Percentiles rank a stretch among this genome's conserved stretches.
Conservation (phyloP, 1,140 invertebrate genomes). For the Temnothorax longispinosus region DNA sequence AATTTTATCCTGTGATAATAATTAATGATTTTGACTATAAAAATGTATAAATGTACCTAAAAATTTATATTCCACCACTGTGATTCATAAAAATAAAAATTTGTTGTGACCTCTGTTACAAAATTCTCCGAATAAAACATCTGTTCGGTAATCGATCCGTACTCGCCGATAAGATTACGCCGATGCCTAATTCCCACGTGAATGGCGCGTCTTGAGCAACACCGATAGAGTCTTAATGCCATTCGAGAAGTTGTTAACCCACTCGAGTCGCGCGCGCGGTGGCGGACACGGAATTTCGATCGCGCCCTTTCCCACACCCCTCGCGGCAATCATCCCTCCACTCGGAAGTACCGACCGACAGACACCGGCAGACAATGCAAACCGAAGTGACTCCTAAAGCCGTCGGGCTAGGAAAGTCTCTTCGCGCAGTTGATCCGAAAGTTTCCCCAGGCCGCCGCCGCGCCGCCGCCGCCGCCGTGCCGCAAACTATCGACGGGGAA, state of each 20-base stretch:
- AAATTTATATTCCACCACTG: background rate
- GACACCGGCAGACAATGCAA: slow-evolving; percentile 41
- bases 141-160: background rate
- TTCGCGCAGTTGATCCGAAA: slow-evolving; percentile 52
- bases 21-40: background rate
- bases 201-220: slow-evolving; percentile 34
- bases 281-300: slow-evolving; percentile 49
- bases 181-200: slow-evolving; percentile 13
- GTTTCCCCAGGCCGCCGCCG: slow-evolving; percentile 16
- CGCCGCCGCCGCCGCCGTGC: background rate
- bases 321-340: no score
- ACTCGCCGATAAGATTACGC: slow-evolving; percentile 1
- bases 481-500: slow-evolving; percentile 56
- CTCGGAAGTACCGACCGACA: background rate
- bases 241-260: slow-evolving; percentile 45
- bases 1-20: background rate
- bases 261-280: slow-evolving; percentile 19
- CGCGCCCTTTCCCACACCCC: slow-evolving; percentile 6
- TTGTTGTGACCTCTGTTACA: background rate
- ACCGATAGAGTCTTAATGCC: slow-evolving; percentile 41
- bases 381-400: slow-evolving; percentile 53
- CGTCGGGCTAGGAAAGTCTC: slow-evolving; percentile 34
- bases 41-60: background rate
- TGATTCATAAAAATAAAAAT: background rate
- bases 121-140: background rate